Conservation (phyloP, 2,113 vertebrate species). For the Solenodon paradoxus region DNA sequence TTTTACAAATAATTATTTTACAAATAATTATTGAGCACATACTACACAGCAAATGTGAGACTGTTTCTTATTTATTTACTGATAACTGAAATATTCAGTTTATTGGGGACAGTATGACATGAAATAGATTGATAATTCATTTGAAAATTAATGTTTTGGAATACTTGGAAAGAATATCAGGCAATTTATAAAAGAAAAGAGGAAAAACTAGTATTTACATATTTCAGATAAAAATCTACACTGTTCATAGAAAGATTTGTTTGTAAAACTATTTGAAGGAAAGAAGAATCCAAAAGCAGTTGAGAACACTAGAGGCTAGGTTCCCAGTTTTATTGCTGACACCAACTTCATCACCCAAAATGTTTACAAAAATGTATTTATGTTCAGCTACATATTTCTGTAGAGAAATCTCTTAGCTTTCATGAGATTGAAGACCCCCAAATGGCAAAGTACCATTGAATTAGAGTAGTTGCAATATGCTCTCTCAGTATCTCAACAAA, state of each 20-base stretch:
- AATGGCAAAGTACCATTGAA: not conserved
- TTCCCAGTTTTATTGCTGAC: not conserved
- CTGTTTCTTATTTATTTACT: not conserved
- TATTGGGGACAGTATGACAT: not conserved
- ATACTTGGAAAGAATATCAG: not conserved
- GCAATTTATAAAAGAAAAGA: not conserved
- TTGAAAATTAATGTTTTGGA: not conserved
- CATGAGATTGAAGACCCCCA: not conserved
- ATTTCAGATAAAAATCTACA: not conserved
- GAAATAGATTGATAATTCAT: not conserved
- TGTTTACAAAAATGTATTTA: not conserved
- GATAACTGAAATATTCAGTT: not conserved
- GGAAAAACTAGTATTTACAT: not conserved
- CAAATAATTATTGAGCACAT: not conserved
- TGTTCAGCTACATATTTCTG: not conserved
- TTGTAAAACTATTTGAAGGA: not conserved
- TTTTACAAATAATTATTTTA: not conserved
- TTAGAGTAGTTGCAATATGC: not conserved
- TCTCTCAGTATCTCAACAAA: not conserved
- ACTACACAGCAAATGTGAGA: not conserved
- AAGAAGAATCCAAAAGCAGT: not conserved
- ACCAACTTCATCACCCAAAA: not conserved
- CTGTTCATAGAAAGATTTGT: not conserved
- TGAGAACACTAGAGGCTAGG: not conserved
- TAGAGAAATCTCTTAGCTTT: not conserved